Conservation (phyloP, 2,888 invertebrate genomes). For the Encarsia formosa region DNA sequence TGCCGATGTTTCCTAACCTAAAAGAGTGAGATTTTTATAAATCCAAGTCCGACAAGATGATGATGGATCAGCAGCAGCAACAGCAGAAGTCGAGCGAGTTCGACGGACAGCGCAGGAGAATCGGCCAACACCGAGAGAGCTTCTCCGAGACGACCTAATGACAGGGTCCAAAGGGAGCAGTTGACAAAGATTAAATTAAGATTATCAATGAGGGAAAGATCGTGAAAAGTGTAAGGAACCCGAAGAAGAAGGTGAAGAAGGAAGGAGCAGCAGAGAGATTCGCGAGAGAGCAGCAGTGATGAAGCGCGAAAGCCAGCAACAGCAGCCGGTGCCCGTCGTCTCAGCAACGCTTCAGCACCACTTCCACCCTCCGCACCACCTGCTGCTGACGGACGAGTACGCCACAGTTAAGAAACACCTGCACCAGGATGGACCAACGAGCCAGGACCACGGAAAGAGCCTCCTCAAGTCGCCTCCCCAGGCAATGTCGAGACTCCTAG, state of each 20-base stretch:
- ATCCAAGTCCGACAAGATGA: no score
- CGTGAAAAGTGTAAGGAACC: not conserved
- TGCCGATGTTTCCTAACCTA: no score
- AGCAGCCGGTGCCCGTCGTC: slow-evolving; percentile 9
- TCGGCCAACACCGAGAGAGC: no score
- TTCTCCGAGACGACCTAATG: no score
- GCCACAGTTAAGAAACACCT: slow-evolving; percentile 4
- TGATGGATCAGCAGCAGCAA: no score
- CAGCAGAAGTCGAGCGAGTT: no score
- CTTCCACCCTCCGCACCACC: no score
- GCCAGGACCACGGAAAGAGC: slow-evolving; percentile 13
- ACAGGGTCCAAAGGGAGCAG: no score
- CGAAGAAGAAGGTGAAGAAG: not conserved
- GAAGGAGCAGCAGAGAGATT: not conserved
- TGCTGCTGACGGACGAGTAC: not conserved
- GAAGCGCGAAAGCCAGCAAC: slow-evolving; percentile 31
- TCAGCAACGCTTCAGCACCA: not conserved
- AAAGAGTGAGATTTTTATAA: no score
- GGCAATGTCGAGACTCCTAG: slow-evolving; percentile 43
- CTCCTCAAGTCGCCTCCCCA: slow-evolving; percentile 35
- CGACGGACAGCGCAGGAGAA: no score
- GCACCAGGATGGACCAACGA: slow-evolving; percentile 18
- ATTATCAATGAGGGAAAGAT: not conserved
- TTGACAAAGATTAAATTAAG: no score
- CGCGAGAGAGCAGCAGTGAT: slow-evolving; percentile 32